These are phyloP conservation scores for Chaetorhynchus papuensis DNA, from an alignment of 2,113 vertebrate genomes.

Conservation along the genomic window DNA sequence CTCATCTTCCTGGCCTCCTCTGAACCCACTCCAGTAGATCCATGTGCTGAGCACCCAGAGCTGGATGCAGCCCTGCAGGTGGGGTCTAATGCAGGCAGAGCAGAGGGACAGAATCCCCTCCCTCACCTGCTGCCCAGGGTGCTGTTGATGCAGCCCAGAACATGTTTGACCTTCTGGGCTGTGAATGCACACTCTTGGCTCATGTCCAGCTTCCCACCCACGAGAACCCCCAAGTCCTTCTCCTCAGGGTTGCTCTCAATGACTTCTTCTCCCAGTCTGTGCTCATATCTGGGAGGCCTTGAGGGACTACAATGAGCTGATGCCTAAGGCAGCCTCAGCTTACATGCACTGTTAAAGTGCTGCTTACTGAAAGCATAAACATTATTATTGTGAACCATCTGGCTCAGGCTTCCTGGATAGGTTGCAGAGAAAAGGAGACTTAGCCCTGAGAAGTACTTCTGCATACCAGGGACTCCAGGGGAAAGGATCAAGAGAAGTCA, in stretches of 20 bases:
- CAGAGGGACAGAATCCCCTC: neutral
- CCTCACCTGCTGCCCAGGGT: rapidly evolving
- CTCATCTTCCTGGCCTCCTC: neutral
- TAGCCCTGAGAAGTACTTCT: neutral
- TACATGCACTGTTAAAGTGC: neutral
- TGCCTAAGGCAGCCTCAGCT: neutral
- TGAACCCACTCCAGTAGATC: neutral
- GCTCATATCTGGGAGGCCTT: neutral
- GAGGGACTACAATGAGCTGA: neutral
- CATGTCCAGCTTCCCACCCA: neutral
- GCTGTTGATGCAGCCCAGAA: neutral
- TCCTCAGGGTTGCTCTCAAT: neutral
- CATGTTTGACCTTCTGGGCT: neutral
- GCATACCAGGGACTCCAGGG: neutral
- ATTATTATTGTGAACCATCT: neutral
- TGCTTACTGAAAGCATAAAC: neutral
- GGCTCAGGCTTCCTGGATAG: neutral
- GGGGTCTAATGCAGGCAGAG: neutral
- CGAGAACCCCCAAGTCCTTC: rapidly evolving
- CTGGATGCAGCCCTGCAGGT: neutral
- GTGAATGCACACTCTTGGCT: neutral
- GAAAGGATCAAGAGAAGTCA: slow-evolving; percentile 16
- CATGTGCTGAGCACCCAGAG: neutral
- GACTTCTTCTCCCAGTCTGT: neutral
- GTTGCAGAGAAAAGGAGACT: neutral